These are phyloP conservation scores for Crocuta crocuta DNA, from an alignment of 2,113 vertebrate species.

Conservation along the genomic window DNA sequence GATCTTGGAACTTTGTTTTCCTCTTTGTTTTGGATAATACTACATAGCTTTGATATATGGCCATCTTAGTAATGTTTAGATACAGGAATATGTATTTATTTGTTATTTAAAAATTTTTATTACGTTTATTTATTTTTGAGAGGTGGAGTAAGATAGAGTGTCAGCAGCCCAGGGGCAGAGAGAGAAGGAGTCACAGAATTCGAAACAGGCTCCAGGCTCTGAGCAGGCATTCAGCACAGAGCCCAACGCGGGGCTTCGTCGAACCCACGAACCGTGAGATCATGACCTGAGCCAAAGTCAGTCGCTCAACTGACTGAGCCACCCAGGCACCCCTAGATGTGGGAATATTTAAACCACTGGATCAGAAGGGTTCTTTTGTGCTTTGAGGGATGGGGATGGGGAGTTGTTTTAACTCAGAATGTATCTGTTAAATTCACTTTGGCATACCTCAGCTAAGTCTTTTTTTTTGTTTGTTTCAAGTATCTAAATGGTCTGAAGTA, in stretches of 20 bases:
- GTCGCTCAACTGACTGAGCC: too few species aligned
- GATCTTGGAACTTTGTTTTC: conserved; percentile 20
- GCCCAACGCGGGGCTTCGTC: too few species aligned
- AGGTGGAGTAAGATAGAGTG: too few species aligned
- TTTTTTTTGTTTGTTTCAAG: not conserved
- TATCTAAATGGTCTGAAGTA: conserved; percentile 24
- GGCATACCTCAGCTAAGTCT: not conserved
- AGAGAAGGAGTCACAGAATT: too few species aligned
- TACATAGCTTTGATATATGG: not conserved
- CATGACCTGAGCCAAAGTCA: too few species aligned
- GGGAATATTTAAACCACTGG: not conserved
- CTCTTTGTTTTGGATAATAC: not conserved
- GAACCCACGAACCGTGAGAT: too few species aligned
- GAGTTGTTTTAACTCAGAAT: conserved; percentile 44
- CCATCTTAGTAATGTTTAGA: not conserved
- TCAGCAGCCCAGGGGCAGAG: too few species aligned
- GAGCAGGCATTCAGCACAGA: too few species aligned
- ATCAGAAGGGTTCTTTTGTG: not conserved
- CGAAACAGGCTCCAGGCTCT: too few species aligned
- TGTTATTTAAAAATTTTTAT: too few species aligned
- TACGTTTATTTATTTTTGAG: too few species aligned
- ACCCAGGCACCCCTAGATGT: too few species aligned
- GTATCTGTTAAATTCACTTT: conserved; percentile 48
- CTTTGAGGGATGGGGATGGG: not conserved
- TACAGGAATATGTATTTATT: not conserved